A percentile compares a stretch with the other conserved stretches of the same genome.
Evolutionary conservation across 2,888 invertebrate species (phyloP).

Genomic region (Pterostichus madidus): DNA sequence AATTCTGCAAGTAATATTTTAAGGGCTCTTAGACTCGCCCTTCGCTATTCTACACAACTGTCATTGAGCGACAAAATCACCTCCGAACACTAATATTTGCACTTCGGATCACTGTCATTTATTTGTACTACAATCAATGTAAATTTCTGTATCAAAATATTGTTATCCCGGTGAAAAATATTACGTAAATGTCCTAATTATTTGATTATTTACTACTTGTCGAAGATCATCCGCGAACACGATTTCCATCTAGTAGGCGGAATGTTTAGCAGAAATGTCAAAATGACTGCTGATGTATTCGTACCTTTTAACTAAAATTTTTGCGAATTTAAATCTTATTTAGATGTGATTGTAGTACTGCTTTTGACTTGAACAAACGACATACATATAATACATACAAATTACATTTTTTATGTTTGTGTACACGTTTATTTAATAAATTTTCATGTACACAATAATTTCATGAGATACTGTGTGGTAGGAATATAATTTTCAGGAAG

Average conservation of each 20-base stretch:
- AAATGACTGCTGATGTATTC: conserved; percentile 48
- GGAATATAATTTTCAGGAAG: conserved; percentile 20
- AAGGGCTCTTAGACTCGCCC: conserved; percentile 57
- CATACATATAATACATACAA: neutral
- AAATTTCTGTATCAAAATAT: conserved; percentile 67
- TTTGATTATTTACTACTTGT: conserved; percentile 66
- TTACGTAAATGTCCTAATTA: conserved; percentile 68
- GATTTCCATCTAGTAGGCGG: conserved; percentile 65
- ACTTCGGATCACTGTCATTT: conserved; percentile 54
- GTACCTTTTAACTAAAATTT: conserved; percentile 38
- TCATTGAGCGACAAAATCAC: conserved; percentile 45
- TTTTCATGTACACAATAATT: neutral
- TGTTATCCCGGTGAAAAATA: conserved; percentile 63
- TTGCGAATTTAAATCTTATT: neutral
- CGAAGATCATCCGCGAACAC: conserved; percentile 43
- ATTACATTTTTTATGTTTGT: too few species aligned
- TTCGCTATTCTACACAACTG: conserved; percentile 45
- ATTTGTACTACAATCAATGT: conserved; percentile 63
- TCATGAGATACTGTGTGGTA: conserved; percentile 9
- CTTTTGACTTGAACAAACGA: neutral
- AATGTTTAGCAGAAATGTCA: conserved; percentile 63
- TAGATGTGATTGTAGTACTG: neutral
- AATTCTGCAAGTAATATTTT: conserved; percentile 21
- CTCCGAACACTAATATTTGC: conserved; percentile 33
- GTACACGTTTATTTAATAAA: too few species aligned